Conservation (phyloP, 1,140 invertebrate genomes). For the Listronotus oregonensis region DNA sequence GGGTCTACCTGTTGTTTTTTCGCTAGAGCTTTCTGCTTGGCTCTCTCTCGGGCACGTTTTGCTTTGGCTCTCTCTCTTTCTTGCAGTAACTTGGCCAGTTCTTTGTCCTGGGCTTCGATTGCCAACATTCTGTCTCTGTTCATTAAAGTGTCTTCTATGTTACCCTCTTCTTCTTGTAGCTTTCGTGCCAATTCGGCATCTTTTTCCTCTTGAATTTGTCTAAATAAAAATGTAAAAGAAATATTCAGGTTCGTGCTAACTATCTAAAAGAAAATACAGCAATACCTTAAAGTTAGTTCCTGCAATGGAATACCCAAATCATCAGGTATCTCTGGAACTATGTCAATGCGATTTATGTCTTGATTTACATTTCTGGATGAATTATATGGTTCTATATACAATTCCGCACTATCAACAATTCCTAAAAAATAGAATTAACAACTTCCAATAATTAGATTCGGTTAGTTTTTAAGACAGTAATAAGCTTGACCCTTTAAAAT, state of each 20-base stretch:
- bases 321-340: slow-evolving; percentile 41
- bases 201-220: slow-evolving; percentile 65
- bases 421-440: slow-evolving; percentile 1
- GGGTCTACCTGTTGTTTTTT: slow-evolving; percentile 62
- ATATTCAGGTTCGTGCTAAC: too few relatives aligned
- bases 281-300: slow-evolving; percentile 54
- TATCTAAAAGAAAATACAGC: slow-evolving; percentile 38
- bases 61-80: slow-evolving; percentile 78
- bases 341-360: slow-evolving; percentile 47
- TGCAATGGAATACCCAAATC: slow-evolving; percentile 62
- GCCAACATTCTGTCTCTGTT: slow-evolving; percentile 76
- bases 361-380: slow-evolving; percentile 34
- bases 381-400: slow-evolving; percentile 47
- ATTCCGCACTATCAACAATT: slow-evolving; percentile 38
- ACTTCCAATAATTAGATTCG: too few relatives aligned
- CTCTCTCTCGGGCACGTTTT: slow-evolving; percentile 67
- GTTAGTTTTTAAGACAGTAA: too few relatives aligned
- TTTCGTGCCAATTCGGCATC: slow-evolving; percentile 65
- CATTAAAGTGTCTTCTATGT: slow-evolving; percentile 63
- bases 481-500: too few relatives aligned
- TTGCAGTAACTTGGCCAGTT: slow-evolving; percentile 86
- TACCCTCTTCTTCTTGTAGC: slow-evolving; percentile 65
- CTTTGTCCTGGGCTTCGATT: slow-evolving; percentile 90
- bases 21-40: slow-evolving; percentile 68
- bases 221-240: slow-evolving; percentile 44